Evolutionary conservation across 1,140 invertebrate genomes (phyloP), one percentile per base, ranked within the genome.

Genomic region (Bactericera cockerelli): DNA sequence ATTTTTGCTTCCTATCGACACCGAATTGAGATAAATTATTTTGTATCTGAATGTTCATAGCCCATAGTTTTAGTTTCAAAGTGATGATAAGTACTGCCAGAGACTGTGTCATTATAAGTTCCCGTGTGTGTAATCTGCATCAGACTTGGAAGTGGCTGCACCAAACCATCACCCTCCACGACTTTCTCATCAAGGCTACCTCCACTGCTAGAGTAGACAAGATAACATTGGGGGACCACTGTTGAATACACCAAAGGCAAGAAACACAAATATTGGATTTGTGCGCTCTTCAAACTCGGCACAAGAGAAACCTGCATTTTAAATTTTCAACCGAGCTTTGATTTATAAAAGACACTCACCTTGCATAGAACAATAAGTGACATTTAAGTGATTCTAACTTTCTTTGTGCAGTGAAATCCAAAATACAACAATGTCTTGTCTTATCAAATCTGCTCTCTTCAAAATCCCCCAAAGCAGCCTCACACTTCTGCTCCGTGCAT

Each of bases 131-230:
- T 49, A 49, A 49, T 49, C 19, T 89, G 71, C 84, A 89, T 72
- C 85, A 89, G 72, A 89, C 86, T 66, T 89, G 84, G 81, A 89
- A 89, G 86, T 89, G 87, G 87, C 73, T 90, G 69, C 87, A 90
- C 72, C 85, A 88, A 70, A 89, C 87, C 55, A 83, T 86, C 64
- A 81, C 82, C 64, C 77, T 89, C 56, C 87, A 90, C 79, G 83
- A 87, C 65, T 88, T 87, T 66, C 76, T 90, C 61, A 83, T 89
- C 69, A 80, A 82, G 61, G 78, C 87, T 64, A 83, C 81, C 59
- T 77, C 83, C 61, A 49, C 42, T 49, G 42, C 42, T 49, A 49
- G 42, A 49, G 42, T 49, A 49, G 42, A 49, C 22, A 49, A 49
- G 22, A 49, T 49, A 49, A 49, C 42, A 22, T 49, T 49, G 42